A percentile compares a stretch with the other conserved stretches of the same genome.
Conservation (phyloP, 2,113 vertebrate species). For the Cettia cetti region DNA sequence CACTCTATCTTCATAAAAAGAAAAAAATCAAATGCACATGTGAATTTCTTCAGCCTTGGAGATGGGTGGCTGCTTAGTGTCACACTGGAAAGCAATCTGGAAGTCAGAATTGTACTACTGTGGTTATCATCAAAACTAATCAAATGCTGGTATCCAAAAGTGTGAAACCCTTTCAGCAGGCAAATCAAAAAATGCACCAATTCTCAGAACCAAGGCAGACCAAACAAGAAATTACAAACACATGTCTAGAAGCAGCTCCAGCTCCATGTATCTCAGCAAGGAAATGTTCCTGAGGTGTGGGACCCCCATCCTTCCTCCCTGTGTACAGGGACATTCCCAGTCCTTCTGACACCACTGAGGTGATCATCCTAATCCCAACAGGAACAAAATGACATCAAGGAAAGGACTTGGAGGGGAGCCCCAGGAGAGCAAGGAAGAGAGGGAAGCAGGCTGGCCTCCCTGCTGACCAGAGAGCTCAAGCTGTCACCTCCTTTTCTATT, state of each 20-base stretch:
- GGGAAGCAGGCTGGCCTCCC: neutral
- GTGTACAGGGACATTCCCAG: neutral
- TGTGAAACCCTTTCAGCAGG: conserved; percentile 59
- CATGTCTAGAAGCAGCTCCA: conserved; percentile 9
- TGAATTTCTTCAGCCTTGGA: conserved; percentile 50
- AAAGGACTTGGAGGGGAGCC: neutral
- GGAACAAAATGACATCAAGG: neutral
- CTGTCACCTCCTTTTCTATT: accelerated
- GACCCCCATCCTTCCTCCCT: neutral
- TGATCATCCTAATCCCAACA: neutral
- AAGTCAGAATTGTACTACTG: conserved; percentile 40
- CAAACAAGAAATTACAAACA: conserved; percentile 56
- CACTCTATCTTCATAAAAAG: neutral
- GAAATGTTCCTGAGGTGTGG: neutral
- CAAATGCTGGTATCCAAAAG: neutral
- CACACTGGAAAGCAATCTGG: conserved; percentile 28
- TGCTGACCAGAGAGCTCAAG: neutral
- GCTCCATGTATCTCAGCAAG: neutral
- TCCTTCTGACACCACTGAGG: neutral
- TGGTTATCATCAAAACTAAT: conserved; percentile 68
- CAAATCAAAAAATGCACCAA: conserved; percentile 23
- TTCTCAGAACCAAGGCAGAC: conserved; percentile 11
- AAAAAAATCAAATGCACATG: conserved; percentile 32
- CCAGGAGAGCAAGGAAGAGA: accelerated
- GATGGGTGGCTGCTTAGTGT: conserved; percentile 48